phyloP scores from a whole-genome alignment of 2,797 vertebrate species.

The Peromyscus melanophrys region DNA sequence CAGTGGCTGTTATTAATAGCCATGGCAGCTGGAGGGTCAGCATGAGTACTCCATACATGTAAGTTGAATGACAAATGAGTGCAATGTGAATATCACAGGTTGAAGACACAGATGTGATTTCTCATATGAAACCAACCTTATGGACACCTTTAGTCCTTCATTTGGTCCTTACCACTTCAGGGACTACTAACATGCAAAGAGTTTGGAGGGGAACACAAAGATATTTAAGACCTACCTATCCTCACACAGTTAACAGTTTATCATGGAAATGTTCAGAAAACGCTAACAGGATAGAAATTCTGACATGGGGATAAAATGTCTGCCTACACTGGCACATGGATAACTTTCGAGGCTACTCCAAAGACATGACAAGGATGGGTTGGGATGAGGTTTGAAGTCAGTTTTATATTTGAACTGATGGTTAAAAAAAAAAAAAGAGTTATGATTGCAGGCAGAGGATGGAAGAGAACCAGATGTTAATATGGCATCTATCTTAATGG shows the following conservation, averaged over 20 bases:
- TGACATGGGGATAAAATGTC: not conserved
- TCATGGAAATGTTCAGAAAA: not conserved
- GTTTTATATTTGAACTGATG: not conserved
- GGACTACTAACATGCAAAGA: not conserved
- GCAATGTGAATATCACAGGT: not conserved
- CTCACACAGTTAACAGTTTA: not conserved
- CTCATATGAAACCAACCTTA: not conserved
- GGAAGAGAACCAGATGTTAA: not conserved
- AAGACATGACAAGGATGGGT: not conserved
- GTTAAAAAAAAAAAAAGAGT: slow-evolving; percentile 23
- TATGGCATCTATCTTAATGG: not conserved
- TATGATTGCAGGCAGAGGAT: not conserved
- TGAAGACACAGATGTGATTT: not conserved
- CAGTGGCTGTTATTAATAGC: slow-evolving; percentile 14
- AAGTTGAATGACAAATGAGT: slow-evolving; percentile 29
- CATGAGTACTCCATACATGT: not conserved
- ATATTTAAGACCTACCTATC: not conserved
- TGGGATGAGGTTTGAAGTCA: not conserved
- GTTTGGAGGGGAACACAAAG: not conserved
- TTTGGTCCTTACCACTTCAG: slow-evolving; percentile 12
- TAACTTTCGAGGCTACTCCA: not conserved
- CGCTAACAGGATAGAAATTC: not conserved
- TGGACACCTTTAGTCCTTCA: not conserved
- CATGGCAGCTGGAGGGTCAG: not conserved
- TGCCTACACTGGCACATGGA: not conserved